Conservation (phyloP, 2,113 vertebrate species). For the Lontra canadensis region DNA sequence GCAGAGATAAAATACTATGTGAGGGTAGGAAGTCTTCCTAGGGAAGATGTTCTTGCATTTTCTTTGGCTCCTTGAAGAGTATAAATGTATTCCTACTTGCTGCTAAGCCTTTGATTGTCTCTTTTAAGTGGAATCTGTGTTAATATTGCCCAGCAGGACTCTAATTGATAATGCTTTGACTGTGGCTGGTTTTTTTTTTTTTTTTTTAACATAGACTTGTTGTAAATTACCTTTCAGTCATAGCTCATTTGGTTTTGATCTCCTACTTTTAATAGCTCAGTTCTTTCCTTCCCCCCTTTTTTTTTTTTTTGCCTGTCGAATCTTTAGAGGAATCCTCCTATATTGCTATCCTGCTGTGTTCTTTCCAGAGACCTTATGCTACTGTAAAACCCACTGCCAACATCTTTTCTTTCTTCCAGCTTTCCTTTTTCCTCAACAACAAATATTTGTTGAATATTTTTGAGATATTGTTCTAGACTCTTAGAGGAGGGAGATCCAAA, state of each 20-base stretch:
- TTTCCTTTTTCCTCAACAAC: slow-evolving; percentile 43
- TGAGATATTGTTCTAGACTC: slow-evolving; percentile 36
- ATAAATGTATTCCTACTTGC: slow-evolving; percentile 59
- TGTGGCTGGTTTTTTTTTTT: neutral
- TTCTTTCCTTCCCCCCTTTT: slow-evolving; percentile 56
- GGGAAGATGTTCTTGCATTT: slow-evolving; percentile 52
- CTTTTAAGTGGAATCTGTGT: slow-evolving; percentile 63
- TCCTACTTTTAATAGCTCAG: slow-evolving; percentile 68
- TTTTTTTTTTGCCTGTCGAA: neutral
- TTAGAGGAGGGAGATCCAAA: slow-evolving; percentile 6
- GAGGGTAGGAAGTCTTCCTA: slow-evolving; percentile 36
- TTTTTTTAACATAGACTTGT: neutral
- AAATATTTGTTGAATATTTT: slow-evolving; percentile 56
- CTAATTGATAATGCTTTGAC: slow-evolving; percentile 63
- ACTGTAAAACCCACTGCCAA: slow-evolving; percentile 31
- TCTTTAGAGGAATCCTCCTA: slow-evolving; percentile 49
- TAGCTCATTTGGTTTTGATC: slow-evolving; percentile 70
- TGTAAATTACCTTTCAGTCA: slow-evolving; percentile 62
- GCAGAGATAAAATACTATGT: slow-evolving; percentile 49
- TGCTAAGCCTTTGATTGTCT: slow-evolving; percentile 67
- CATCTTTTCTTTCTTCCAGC: slow-evolving; percentile 30
- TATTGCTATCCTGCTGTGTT: slow-evolving; percentile 20
- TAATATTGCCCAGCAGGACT: slow-evolving; percentile 56
- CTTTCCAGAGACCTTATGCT: slow-evolving; percentile 38
- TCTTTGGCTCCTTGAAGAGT: slow-evolving; percentile 56